Base-by-base conservation (phyloP, 2,113 vertebrate species). In the Corvus cornix region DNA sequence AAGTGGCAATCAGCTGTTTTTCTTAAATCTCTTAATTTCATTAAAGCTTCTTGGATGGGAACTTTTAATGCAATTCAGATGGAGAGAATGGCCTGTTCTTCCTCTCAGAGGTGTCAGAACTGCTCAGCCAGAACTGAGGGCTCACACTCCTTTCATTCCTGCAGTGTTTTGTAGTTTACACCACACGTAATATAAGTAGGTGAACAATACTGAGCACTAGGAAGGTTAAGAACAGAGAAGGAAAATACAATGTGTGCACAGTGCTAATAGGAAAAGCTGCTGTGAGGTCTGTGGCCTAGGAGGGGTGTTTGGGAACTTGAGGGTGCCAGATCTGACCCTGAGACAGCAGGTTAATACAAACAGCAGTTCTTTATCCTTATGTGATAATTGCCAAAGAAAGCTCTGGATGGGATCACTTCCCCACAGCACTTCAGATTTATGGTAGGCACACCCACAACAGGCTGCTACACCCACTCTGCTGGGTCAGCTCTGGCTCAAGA, bases 111-210 rank as follows among this genome's bases (percentile, higher is more conserved):
- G 30, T 39, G 46, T 84, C 77, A 88, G 27, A 93, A 86, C 75
- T 35, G 28, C 22, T 69, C n/a, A 23, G 44, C n/a, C 52, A 80
- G 46, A 95, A 93, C 43, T 35, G 64, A 90, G 59, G 80, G 22
- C 23, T 84, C 56, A 78, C 41, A 52, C 27, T 63, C 24, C 31
- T 81, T 67, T 80, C 18, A 35, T 8, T 86, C 46, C 58, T 28
- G 62, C 3, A 39, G 51, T 18, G n/a, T 9, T 80, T 41, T 74
- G 13, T 69, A 83, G 55, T 51, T 73, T 62, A 67, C 16, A 59
- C 21, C 22, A 39, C 35, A 53, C 0, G 0, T 41, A 58, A 46
- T 35, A 10, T 12, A 39, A 63, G 58, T 17, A 78, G 15, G 31
- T 48, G 26, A 87, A 64, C 43, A 70, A 77, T 7, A 43, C 5